These are phyloP conservation scores for Hemitrygon akajei DNA, from an alignment of 2,797 vertebrate species.

Conservation along the genomic window DNA sequence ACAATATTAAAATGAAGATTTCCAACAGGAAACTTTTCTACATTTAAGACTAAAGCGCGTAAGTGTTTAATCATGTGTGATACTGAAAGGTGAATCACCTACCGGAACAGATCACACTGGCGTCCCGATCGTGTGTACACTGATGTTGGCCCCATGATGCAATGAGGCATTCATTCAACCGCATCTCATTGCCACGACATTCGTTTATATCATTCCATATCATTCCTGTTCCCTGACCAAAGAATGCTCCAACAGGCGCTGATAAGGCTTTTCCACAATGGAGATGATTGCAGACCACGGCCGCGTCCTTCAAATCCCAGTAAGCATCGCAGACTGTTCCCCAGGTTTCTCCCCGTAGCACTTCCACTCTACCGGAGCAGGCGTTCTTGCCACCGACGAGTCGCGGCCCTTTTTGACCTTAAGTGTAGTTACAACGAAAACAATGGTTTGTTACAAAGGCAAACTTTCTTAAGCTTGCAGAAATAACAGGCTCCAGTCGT, in stretches of 20 bases:
- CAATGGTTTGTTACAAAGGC: no score
- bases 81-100: not conserved
- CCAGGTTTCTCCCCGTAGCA: no score
- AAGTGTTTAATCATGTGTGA: not conserved
- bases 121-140: conserved; percentile 48
- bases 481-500: no score
- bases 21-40: no score
- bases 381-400: not conserved
- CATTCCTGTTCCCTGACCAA: conserved; percentile 44
- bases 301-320: conserved; percentile 55
- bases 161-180: conserved; percentile 51
- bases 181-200: conserved; percentile 55
- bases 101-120: conserved; percentile 52
- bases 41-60: no score
- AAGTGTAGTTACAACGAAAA: no score
- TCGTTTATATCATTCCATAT: conserved; percentile 56
- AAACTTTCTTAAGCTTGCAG: no score
- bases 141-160: conserved; percentile 21
- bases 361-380: conserved; percentile 43
- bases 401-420: no score
- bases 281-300: conserved; percentile 58
- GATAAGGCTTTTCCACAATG: conserved; percentile 52
- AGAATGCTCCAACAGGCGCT: conserved; percentile 43
- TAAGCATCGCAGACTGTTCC: no score
- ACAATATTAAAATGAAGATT: no score